Base-by-base conservation (phyloP, 1,140 invertebrate genomes). In the Paralvinella palmiformis region DNA sequence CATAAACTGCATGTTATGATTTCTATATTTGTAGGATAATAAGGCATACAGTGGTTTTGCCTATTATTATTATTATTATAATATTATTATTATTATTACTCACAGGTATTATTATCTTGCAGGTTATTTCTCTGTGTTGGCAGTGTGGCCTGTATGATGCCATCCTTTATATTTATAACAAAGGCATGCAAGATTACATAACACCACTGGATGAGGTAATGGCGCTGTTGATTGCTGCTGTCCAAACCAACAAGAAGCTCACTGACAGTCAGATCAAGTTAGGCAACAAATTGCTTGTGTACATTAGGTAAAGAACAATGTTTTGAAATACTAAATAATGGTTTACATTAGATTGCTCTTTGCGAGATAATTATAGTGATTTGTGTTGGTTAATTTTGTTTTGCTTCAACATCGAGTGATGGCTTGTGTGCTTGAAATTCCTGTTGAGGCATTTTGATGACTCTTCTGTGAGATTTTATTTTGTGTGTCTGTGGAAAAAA, bases 251-350 rank as follows among this genome's bases (percentile, higher is more conserved):
- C 10, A 79, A 76, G 71, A 77, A 76, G 50, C 70, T 80, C 7
- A 73, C 76, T 65, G 73, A 75, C 68, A 65, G 68, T 55, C 78
- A 76, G 68, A 77, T 76, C 10, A 68, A 72, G 69, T 73, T 77
- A 24, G 96, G 95, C 20, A 95, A 95, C 72, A 92, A 93, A 70
- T 81, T 98, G 60, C 79, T 99, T 58, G 89, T 98, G 13, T 97
- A 96, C 75, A 78, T 86, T 27, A 83, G 78, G 78, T 80, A 65
- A 66, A 52, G 48, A 27, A 13, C n/a, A 4, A 27, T 52, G 2
- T 10, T n/a, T n/a, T n/a, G n/a, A n/a, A n/a, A n/a, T n/a, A n/a
- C n/a, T n/a, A n/a, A n/a, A n/a, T n/a, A n/a, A n/a, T 52, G 24
- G n/a, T 52, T 52, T 52, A 20, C 24, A 27, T 27, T 48, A n/a